Evolutionary conservation across 1,140 invertebrate species (phyloP), one percentile per base, ranked within the genome.

Genomic region (Macrotrachela quadricornifera): DNA sequence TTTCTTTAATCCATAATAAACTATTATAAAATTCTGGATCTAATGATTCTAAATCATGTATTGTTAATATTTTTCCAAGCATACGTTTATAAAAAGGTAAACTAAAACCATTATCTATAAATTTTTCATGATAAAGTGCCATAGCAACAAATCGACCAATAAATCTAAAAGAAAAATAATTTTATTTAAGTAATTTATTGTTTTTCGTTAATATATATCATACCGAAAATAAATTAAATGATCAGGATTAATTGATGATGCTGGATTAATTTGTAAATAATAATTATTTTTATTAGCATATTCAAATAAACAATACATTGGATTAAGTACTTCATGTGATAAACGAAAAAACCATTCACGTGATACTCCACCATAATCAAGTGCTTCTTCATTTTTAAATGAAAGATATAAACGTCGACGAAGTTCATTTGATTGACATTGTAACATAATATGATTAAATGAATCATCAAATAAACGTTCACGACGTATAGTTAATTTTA

Each of bases 201-300:
- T 4, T 4, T 30, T 30, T 8, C 21, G 21, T 8, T 4, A 30
- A 30, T 8, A 30, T 4, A 30, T 30, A 30, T 30, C 21, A 4
- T 30, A 30, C 21, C 8, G 21, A 30, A 96, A 97, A 73, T 96
- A 97, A 67, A 80, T 81, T 47, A 96, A 75, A 72, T 97, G 91
- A 62, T 95, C 87, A 68, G 95, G 88, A 66, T 94, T 95, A 65
- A 87, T 91, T 10, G 86, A 90, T 46, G 90, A 95, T 66, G 84
- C 81, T 48, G 91, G 90, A 72, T 96, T 97, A 50, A 97, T 95
- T 78, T 97, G 92, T 50, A 97, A 73, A 14, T 90, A 96, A 69
- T 97, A 97, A 73, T 96, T 95, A 68, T 97, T 91, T 84, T 90
- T 91, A n/a, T 91, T 90, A 12, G 88, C 94, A 74, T 96, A 96